phyloP scores from a whole-genome alignment of 2,888 invertebrate species.

The Galerucella pusilla region DNA sequence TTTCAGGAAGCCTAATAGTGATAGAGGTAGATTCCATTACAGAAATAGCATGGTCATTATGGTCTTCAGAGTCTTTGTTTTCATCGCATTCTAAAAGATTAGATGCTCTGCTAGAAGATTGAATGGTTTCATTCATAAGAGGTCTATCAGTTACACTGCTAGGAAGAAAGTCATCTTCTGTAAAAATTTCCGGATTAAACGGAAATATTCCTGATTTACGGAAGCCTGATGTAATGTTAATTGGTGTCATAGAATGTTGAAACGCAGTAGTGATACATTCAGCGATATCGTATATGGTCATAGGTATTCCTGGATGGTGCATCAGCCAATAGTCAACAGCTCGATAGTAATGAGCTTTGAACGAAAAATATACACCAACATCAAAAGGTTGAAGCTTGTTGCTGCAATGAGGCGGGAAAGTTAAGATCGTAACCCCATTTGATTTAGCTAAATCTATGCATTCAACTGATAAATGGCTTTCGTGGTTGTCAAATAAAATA shows the following conservation, averaged over 20 bases:
- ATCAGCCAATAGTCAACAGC: conserved; percentile 57
- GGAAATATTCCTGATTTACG: neutral
- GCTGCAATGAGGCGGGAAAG: conserved; percentile 60
- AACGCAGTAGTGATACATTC: conserved; percentile 14
- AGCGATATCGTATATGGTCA: conserved; percentile 12
- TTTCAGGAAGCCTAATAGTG: too few species aligned
- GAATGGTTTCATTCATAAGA: neutral
- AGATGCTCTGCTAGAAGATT: too few species aligned
- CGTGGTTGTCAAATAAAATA: conserved; percentile 7
- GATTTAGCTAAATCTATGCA: conserved; percentile 53
- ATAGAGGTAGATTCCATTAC: too few species aligned
- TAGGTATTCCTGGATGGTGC: conserved; percentile 28
- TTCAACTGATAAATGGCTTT: conserved; percentile 45
- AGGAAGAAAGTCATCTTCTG: neutral
- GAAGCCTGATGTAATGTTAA: neutral
- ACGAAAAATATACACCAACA: conserved; percentile 49
- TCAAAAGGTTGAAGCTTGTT: conserved; percentile 58
- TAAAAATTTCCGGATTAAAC: neutral
- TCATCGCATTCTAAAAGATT: too few species aligned
- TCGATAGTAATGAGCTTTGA: conserved; percentile 51
- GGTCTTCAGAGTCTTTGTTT: too few species aligned
- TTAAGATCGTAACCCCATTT: conserved; percentile 59
- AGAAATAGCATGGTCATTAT: too few species aligned
- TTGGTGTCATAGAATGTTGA: neutral
- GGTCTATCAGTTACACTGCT: neutral